These are phyloP conservation scores for Pseudobourletiella spinata DNA, from an alignment of 1,140 invertebrate species.

Conservation along the genomic window DNA sequence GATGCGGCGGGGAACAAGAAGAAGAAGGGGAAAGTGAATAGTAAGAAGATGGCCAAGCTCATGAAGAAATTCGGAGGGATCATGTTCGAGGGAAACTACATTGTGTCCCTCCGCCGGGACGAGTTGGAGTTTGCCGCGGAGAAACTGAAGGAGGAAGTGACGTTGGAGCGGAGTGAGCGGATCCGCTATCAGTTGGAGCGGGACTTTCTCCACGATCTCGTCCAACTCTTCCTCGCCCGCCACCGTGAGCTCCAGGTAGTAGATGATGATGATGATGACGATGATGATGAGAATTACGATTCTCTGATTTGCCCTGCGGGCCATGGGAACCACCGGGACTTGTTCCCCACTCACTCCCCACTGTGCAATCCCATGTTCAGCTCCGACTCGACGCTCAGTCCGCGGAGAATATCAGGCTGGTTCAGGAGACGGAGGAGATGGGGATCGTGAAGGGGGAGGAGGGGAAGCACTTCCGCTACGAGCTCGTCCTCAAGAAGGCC, in stretches of 20 bases:
- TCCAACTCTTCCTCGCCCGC: constrained; percentile 4
- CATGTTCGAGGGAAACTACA: neutral
- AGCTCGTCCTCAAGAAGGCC: neutral
- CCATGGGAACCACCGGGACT: no score
- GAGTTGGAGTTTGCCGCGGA: constrained; percentile 6
- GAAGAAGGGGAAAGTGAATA: neutral
- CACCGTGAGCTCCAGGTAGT: constrained; percentile 5
- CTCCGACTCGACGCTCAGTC: neutral
- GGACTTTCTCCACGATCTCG: constrained; percentile 12
- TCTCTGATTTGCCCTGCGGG: no score
- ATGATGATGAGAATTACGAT: no score
- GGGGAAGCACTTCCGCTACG: constrained; percentile 18
- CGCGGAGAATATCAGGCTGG: neutral
- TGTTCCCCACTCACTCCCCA: no score
- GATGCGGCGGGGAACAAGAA: neutral
- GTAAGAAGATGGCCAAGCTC: neutral
- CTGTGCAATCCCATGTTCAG: no score
- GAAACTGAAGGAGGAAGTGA: constrained; percentile 1
- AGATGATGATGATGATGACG: no score
- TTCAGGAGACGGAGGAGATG: constrained; percentile 11
- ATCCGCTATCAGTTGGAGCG: constrained; percentile 19
- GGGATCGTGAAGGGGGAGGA: constrained; percentile 11
- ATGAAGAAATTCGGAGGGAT: constrained; percentile 9
- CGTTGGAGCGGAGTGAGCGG: neutral
- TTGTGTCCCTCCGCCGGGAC: constrained; percentile 6